Base-by-base conservation (phyloP, 2,797 vertebrate genomes). In the Anguilla marmorata region DNA sequence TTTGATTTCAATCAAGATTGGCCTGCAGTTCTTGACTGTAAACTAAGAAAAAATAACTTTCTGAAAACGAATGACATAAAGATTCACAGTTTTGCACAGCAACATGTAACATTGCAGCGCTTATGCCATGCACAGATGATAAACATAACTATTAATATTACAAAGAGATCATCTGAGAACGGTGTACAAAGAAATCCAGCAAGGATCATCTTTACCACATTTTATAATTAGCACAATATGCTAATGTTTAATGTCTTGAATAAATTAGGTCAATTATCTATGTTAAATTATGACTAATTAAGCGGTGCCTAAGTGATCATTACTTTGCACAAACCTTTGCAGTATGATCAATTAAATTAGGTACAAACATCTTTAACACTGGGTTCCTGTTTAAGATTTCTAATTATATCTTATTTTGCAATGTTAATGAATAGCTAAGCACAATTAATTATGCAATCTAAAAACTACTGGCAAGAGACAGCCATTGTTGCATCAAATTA, bases 251-350 rank as follows among this genome's bases (percentile, higher is more conserved):
- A 56, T 85, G 63, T 27, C 84, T 88, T 85, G 87, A 85, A 66
- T 85, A 84, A 84, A 88, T 88, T 88, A 72, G 63, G 45, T 56
- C 37, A 88, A 50, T 33, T 85, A 74, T 72, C 79, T 82, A 45
- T 24, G 79, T 88, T 66, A 45, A 50, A 87, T 87, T 84, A 74
- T 88, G 80, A 88, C 58, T 84, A 88, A 88, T 88, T 88, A 69
- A 85, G 48, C 45, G 48, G 12, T n/a, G 27, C 50, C 69, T 85
- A 88, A 88, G 50, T 88, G 87, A 85, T 56, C 48, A 74, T 69
- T 37, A 74, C 41, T 58, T 87, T 85, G 21, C 12, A 54, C 50
- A 88, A 88, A 74, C 63, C 63, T 88, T 76, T 30, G 66, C 63
- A 56, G 45, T 84, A 84, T 85, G 52, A 72, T 85, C 27, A 85